phyloP scores from a whole-genome alignment of 2,113 vertebrate genomes.

The Pteropus alecto region DNA sequence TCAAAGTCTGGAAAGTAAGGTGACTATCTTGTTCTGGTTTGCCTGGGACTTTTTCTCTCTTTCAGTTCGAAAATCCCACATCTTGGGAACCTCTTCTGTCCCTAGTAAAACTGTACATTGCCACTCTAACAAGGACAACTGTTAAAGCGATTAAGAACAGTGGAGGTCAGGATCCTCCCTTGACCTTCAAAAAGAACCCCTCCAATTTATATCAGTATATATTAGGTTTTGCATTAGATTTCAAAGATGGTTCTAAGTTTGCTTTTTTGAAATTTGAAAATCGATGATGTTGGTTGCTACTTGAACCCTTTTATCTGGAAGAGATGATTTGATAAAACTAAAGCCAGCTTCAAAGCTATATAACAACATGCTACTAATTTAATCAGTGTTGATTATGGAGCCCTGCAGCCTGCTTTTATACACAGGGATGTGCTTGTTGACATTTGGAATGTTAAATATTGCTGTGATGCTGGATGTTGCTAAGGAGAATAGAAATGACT shows the following conservation, averaged over 20 bases:
- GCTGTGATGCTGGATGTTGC: background rate
- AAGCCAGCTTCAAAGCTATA: background rate
- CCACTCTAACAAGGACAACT: background rate
- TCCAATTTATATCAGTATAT: background rate
- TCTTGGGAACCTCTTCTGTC: background rate
- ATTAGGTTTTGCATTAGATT: background rate
- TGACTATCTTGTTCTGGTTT: background rate
- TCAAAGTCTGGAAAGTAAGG: background rate
- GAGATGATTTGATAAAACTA: background rate
- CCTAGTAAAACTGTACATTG: background rate
- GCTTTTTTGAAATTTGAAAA: background rate
- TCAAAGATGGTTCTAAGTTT: background rate
- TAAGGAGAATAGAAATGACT: background rate
- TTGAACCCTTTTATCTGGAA: background rate
- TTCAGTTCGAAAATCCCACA: background rate
- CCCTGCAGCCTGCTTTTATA: background rate
- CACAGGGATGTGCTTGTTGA: background rate
- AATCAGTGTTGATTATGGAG: background rate
- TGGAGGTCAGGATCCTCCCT: background rate
- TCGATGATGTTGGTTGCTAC: background rate
- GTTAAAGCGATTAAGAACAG: background rate
- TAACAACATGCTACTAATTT: background rate
- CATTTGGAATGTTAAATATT: background rate
- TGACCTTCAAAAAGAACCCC: background rate
- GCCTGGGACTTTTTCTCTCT: background rate